Conservation (phyloP, 2,888 invertebrate genomes). For the Eledone cirrhosa region DNA sequence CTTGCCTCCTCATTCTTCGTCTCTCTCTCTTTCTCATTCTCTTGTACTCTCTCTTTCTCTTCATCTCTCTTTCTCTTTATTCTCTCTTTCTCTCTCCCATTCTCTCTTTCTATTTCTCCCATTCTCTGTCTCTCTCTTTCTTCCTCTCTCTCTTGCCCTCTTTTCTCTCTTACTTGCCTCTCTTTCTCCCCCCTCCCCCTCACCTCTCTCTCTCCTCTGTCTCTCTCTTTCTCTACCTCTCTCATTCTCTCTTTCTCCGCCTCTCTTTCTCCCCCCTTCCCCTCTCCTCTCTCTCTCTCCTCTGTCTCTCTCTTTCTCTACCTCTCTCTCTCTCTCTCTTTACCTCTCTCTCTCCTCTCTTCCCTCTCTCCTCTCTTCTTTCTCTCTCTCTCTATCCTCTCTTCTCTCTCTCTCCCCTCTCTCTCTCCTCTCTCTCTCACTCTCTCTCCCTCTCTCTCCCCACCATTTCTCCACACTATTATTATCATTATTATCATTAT, state of each 20-base stretch:
- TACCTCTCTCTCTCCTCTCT: neutral
- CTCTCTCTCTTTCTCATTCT: neutral
- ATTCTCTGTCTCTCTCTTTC: neutral
- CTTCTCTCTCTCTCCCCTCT: neutral
- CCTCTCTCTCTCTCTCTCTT: neutral
- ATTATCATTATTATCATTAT: too few species aligned
- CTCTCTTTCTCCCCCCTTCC: neutral
- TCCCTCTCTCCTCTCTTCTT: neutral
- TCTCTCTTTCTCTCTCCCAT: neutral
- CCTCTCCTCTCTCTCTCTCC: neutral
- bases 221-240: neutral
- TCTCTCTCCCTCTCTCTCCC: neutral
- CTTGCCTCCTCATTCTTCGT: neutral
- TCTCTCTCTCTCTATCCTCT: neutral
- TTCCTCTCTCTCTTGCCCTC: neutral
- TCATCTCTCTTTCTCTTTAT: neutral
- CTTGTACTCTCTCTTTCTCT: too few species aligned
- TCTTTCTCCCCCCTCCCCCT: neutral
- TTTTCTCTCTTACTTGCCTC: neutral
- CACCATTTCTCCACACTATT: neutral
- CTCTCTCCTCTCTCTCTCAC: neutral
- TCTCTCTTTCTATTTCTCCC: neutral
- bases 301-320: neutral
- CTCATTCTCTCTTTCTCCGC: neutral
- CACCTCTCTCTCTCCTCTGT: neutral